Evolutionary conservation across 1,140 invertebrate genomes (phyloP).

Genomic region (Dufourea novaeangliae): DNA sequence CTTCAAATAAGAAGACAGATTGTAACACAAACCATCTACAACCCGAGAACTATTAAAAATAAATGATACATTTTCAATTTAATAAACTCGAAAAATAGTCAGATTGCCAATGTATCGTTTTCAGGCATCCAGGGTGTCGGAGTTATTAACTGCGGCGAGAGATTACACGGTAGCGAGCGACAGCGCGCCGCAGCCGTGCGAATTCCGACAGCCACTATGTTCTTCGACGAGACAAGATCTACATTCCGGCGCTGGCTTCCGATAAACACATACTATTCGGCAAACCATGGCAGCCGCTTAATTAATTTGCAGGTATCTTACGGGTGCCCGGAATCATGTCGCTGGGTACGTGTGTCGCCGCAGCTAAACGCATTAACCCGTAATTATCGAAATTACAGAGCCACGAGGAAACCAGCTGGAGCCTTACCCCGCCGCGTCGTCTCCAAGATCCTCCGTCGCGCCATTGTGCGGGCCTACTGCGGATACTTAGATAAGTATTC

Average conservation of each 20-base stretch:
- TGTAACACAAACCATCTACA: too few species aligned
- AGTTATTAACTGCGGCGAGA: neutral
- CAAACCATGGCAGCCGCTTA: constrained; percentile 61
- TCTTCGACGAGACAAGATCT: constrained; percentile 44
- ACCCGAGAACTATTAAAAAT: too few species aligned
- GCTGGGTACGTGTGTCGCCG: constrained; percentile 61
- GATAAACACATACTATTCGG: constrained; percentile 54
- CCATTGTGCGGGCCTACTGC: constrained; percentile 52
- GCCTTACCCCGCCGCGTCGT: constrained; percentile 33
- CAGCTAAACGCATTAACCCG: constrained; percentile 73
- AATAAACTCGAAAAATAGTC: too few species aligned
- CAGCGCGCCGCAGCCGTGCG: too few species aligned
- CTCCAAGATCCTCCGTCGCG: constrained; percentile 48
- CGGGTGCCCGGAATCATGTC: constrained; percentile 61
- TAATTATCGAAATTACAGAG: constrained; percentile 75
- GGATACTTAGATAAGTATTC: constrained; percentile 59
- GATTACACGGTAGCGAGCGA: neutral
- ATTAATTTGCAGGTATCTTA: constrained; percentile 74
- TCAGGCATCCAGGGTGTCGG: too few species aligned
- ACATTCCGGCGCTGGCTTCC: constrained; percentile 23
- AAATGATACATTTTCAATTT: too few species aligned
- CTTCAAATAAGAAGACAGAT: too few species aligned
- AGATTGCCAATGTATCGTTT: neutral
- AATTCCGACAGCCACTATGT: constrained; percentile 20
- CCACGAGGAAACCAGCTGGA: constrained; percentile 45